Conservation (phyloP, 2,797 vertebrate genomes). For the Neoniphon sammara region DNA sequence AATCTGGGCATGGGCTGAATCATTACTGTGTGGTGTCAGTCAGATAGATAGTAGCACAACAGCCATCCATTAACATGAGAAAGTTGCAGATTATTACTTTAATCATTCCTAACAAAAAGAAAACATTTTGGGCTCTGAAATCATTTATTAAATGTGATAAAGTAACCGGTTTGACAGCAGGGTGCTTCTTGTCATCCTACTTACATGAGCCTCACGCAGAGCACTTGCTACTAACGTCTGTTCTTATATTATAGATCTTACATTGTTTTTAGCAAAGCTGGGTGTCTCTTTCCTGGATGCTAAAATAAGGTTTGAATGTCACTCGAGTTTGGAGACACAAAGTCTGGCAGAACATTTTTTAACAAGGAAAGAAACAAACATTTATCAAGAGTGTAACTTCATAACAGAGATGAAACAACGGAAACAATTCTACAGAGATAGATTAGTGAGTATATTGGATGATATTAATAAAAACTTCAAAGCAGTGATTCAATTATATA, state of each 20-base stretch:
- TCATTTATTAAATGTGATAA: neutral
- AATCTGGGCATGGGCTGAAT: no score
- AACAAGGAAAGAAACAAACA: neutral
- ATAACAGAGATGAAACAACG: neutral
- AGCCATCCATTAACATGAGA: no score
- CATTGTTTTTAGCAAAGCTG: neutral
- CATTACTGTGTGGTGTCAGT: no score
- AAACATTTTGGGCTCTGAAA: neutral
- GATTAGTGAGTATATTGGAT: neutral
- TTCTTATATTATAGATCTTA: neutral
- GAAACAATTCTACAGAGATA: neutral
- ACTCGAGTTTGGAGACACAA: neutral
- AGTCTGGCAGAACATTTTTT: neutral
- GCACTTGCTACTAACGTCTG: neutral
- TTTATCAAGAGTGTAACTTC: neutral
- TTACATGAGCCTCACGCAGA: neutral
- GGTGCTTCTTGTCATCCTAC: neutral
- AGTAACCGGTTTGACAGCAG: neutral
- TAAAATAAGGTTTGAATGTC: neutral
- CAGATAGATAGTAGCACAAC: no score
- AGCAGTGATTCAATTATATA: constrained; percentile 8
- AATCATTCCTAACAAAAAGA: neutral
- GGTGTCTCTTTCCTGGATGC: neutral
- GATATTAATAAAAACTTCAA: neutral
- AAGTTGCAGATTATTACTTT: no score